phyloP scores from a whole-genome alignment of 2,113 vertebrate genomes.

The Balaeniceps rex region DNA sequence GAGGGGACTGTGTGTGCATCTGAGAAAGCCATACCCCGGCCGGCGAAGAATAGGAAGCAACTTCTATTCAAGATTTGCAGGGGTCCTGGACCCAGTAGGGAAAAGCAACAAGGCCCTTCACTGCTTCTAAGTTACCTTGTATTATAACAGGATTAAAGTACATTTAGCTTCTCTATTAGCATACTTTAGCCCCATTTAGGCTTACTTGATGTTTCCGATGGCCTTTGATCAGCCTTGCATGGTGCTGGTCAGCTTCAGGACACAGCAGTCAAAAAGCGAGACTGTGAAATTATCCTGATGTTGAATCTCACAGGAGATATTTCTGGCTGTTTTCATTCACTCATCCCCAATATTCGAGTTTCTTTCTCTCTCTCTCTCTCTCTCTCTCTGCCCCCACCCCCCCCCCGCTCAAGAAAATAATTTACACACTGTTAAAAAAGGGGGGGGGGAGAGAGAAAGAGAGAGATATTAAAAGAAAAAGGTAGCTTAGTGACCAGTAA shows the following conservation, averaged over 20 bases:
- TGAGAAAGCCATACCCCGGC: constrained; percentile 70
- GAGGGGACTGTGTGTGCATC: constrained; percentile 73
- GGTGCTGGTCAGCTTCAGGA: constrained; percentile 79
- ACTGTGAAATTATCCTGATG: constrained; percentile 84
- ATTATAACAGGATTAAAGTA: constrained; percentile 90
- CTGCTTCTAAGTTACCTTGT: constrained; percentile 81
- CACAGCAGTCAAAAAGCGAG: constrained; percentile 74
- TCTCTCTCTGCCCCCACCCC: background rate
- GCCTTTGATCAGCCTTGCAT: constrained; percentile 87
- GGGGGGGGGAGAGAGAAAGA: background rate
- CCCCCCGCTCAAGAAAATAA: constrained; percentile 56
- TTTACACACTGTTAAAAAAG: constrained; percentile 65
- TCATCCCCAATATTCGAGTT: constrained; percentile 65
- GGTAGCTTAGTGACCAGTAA: constrained; percentile 66
- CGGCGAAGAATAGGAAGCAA: constrained; percentile 75
- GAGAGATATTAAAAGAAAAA: constrained; percentile 67
- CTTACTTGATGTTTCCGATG: constrained; percentile 83
- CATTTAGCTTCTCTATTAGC: constrained; percentile 86
- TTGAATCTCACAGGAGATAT: constrained; percentile 73
- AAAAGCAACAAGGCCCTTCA: constrained; percentile 74
- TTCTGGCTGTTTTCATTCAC: constrained; percentile 70
- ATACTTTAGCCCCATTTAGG: constrained; percentile 84
- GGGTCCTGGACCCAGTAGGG: constrained; percentile 73
- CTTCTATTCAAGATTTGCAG: constrained; percentile 79
- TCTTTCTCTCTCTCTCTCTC: constrained; percentile 1